Conservation (phyloP, 2,888 invertebrate species). For the Muschampia plurimacula region DNA sequence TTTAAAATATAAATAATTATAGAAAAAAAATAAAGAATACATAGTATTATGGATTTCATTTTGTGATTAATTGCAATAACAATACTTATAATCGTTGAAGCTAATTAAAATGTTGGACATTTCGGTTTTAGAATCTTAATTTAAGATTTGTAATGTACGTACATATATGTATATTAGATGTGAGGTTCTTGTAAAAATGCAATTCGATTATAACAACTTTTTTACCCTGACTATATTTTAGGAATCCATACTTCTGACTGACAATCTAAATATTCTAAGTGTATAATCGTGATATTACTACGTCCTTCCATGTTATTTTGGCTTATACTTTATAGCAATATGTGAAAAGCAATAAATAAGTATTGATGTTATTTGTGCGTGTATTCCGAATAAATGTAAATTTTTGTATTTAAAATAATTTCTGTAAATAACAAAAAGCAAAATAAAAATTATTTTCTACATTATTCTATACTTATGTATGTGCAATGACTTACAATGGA, state of each 20-base stretch:
- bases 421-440: not conserved
- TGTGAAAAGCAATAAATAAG: not conserved
- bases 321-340: not conserved
- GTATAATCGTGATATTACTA: not conserved
- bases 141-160: no score
- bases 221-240: not conserved
- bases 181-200: not conserved
- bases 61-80: no score
- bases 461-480: constrained; percentile 3
- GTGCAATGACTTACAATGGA: constrained; percentile 34
- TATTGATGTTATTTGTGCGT: no score
- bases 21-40: no score
- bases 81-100: no score
- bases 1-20: no score
- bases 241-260: constrained; percentile 1
- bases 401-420: not conserved
- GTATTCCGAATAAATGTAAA: not conserved
- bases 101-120: no score
- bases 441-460: not conserved
- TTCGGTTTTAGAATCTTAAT: no score
- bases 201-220: not conserved
- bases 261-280: not conserved
- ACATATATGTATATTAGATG: no score
- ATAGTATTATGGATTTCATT: no score
- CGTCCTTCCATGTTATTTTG: not conserved